Evolutionary conservation across 2,113 vertebrate species (phyloP).

Genomic region (Danio rerio): GRCz12tu NC_133182.1:79927501-79928000

Average conservation of each 20-base stretch:
- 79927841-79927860: constrained; percentile 49
- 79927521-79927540: constrained; percentile 84
- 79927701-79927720: constrained; percentile 89
- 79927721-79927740: constrained; percentile 96
- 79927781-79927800: constrained; percentile 99
- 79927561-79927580: constrained; percentile 92
- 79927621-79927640: constrained; percentile 65
- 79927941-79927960: constrained; percentile 68
- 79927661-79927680: constrained; percentile 87
- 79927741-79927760: constrained; percentile 99
- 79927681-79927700: constrained; percentile 91
- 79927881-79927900: constrained; percentile 74
- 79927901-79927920: constrained; percentile 79
- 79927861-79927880: constrained; percentile 49
- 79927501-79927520: constrained; percentile 95
- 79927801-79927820: constrained; percentile 86
- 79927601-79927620: constrained; percentile 58
- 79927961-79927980: constrained; percentile 96
- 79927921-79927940: constrained; percentile 60
- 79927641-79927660: constrained; percentile 67
- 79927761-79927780: constrained; percentile 99
- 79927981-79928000: constrained; percentile 86
- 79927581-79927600: constrained; percentile 96
- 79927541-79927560: constrained; percentile 99
- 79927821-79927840: constrained; percentile 85